phyloP scores from a whole-genome alignment of 2,113 vertebrate species.

The Callithrix jacchus region DNA sequence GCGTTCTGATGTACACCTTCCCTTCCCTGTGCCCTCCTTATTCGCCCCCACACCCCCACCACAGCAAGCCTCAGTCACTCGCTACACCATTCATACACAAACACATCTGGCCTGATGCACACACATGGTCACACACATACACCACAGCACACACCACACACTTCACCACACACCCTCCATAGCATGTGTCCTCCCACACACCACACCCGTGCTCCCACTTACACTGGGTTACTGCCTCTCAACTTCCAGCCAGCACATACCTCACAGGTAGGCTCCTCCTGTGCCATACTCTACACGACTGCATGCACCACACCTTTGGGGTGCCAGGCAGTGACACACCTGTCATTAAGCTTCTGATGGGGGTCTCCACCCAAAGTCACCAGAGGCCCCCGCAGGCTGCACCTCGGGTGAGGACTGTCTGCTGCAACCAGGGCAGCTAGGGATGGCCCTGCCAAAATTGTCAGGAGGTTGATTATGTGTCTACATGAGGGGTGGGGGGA shows the following conservation, averaged over 20 bases:
- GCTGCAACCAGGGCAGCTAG: background rate
- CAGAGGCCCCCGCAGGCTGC: too few species aligned
- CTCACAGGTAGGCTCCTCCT: background rate
- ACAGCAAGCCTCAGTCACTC: background rate
- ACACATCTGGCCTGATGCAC: background rate
- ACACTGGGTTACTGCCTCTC: background rate
- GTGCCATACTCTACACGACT: background rate
- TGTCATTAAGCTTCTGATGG: background rate
- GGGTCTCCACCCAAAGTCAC: background rate
- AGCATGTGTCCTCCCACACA: background rate
- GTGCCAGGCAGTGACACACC: background rate
- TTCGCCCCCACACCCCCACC: accelerated
- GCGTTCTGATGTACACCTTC: background rate
- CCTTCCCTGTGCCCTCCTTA: background rate
- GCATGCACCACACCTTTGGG: too few species aligned
- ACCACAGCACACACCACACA: background rate
- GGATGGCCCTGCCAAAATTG: background rate
- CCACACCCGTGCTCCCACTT: background rate
- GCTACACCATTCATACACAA: background rate
- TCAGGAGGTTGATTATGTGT: constrained; percentile 34
- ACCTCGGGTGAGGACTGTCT: too few species aligned
- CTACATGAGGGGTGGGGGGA: background rate
- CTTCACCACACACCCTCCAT: background rate
- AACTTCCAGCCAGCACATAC: background rate
- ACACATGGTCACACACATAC: accelerated